Base-by-base conservation (phyloP, 1,140 invertebrate species). In the Sitodiplosis mosellana region DNA sequence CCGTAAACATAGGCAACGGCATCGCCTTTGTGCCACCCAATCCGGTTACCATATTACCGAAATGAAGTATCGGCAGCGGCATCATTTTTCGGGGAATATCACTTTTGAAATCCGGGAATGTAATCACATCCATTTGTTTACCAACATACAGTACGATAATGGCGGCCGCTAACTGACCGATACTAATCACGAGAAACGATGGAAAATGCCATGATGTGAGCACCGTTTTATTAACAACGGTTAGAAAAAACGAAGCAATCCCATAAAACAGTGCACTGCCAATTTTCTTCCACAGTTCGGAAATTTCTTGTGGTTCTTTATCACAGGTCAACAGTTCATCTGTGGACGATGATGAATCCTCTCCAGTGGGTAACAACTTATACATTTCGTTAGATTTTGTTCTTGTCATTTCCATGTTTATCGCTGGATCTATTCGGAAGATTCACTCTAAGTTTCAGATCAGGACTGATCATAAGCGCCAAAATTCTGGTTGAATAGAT, bases 1-100 rank as follows among this genome's bases (percentile, higher is more conserved):
- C 94, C 11, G 93, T 97, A 61, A 98, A 96, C 95, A 99, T 99
- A 0, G 95, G 95, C 44, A 99, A 69, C 69, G 89, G 95, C 7
- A 98, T 67, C 56, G 92, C 83, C 60, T 99, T 89, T 0, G 95
- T 99, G 11, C 94, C 92, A 14, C 92, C 94, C n/a, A 99, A 72
- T 14, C 95, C 94, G 58, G 90, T 92, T 33, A 96, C 75, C 75
- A 97, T 83, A 66, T n/a, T n/a, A n/a, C n/a, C n/a, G n/a, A 96
- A 73, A 63, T 86, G 98, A 45, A 99, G 85, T 2, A 98, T 53
- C 1, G 94, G 93, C 42, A 99, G 63, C 1, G 94, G 94, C 76
- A 88, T 95, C 53, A 97, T 88, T 69, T 94, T 77, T 11, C 58
- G 61, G 15, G 80, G 75, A 0, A 78, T 81, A 45, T 73, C 71